phyloP scores from a whole-genome alignment of 2,797 vertebrate genomes.

The Kryptopterus vitreolus region DNA sequence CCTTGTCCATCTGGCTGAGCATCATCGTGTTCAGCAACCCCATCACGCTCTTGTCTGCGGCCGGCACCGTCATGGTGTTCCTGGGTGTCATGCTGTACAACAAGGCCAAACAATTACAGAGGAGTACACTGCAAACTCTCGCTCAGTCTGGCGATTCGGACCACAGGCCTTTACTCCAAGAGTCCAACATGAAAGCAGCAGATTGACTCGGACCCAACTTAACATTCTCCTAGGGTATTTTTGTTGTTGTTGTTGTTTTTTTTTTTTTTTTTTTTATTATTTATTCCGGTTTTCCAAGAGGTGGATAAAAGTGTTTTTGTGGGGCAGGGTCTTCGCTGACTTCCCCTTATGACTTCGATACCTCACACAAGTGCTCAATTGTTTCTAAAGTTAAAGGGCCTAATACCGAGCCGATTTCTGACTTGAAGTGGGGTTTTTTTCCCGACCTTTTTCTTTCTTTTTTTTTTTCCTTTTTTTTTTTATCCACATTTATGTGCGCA shows the following conservation, averaged over 20 bases:
- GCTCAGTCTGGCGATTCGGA: conserved; percentile 59
- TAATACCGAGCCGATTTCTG: neutral
- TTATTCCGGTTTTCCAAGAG: conserved; percentile 1
- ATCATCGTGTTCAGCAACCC: conserved; percentile 93
- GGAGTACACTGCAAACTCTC: conserved; percentile 73
- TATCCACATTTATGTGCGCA: neutral
- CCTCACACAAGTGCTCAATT: neutral
- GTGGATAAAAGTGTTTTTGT: neutral
- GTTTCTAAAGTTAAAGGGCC: neutral
- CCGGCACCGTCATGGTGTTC: conserved; percentile 83
- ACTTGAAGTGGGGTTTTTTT: too few species aligned
- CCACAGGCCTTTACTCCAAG: conserved; percentile 55
- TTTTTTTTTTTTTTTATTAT: too few species aligned
- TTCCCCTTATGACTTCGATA: neutral
- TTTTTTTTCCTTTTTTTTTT: neutral
- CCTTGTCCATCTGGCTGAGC: conserved; percentile 94
- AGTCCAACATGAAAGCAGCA: conserved; percentile 52
- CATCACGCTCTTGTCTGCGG: conserved; percentile 84
- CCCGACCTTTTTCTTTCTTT: too few species aligned
- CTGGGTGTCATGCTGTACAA: conserved; percentile 90
- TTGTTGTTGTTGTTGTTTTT: too few species aligned
- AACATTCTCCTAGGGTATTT: neutral
- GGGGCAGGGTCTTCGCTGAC: neutral
- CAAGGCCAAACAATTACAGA: conserved; percentile 87
- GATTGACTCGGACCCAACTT: conserved; percentile 28